Conservation (phyloP, 2,888 invertebrate genomes). For the Nemotelus nigrinus region DNA sequence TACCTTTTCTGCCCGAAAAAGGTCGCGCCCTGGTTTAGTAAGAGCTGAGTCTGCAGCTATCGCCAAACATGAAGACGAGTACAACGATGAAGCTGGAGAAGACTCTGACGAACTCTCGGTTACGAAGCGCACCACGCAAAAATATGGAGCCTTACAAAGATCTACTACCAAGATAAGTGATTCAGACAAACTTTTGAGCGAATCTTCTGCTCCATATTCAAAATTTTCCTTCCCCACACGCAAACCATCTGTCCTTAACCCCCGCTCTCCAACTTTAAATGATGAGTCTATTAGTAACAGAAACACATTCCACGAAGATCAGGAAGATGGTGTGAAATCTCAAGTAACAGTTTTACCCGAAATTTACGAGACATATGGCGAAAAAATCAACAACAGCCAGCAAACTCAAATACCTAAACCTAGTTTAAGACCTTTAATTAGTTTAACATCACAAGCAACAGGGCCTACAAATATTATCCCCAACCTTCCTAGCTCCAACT, state of each 20-base stretch:
- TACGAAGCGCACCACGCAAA: not conserved
- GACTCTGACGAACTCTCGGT: not conserved
- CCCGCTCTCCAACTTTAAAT: slow-evolving; percentile 12
- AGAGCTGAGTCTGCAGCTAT: too few relatives aligned
- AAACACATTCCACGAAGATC: not conserved
- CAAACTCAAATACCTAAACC: not conserved
- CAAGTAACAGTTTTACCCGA: not conserved
- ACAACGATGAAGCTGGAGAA: not conserved
- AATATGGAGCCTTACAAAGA: slow-evolving; percentile 3
- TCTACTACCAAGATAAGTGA: not conserved
- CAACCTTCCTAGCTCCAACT: slow-evolving; percentile 4
- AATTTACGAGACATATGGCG: not conserved
- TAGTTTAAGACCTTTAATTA: slow-evolving; percentile 30
- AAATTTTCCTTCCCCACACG: slow-evolving; percentile 24
- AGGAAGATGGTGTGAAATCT: not conserved
- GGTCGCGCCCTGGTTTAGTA: too few relatives aligned
- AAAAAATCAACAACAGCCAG: not conserved
- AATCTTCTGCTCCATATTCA: not conserved
- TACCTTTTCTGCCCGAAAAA: too few relatives aligned
- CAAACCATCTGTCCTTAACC: not conserved
- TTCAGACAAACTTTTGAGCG: not conserved
- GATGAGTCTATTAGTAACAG: not conserved
- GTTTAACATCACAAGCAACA: slow-evolving; percentile 9
- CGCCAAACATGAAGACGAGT: too few relatives aligned
- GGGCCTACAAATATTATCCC: slow-evolving; percentile 2